A percentile compares a stretch with the other conserved stretches of the same genome.
These are phyloP conservation scores for Lasioglossum villosulum DNA, from an alignment of 2,888 invertebrate genomes.

Conservation along the genomic window DNA sequence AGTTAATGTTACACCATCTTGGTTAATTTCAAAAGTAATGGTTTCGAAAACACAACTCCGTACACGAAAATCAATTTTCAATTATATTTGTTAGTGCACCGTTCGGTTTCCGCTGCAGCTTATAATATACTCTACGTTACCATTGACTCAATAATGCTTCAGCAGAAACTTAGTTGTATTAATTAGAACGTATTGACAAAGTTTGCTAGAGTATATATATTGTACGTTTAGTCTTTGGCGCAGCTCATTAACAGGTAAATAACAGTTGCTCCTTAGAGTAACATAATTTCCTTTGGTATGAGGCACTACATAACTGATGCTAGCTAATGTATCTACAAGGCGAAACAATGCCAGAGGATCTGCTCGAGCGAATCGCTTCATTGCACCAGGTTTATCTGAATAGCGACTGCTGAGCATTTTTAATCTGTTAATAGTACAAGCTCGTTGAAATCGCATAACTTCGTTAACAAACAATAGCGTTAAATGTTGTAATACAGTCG, in stretches of 20 bases:
- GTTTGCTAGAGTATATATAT: neutral
- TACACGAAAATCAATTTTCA: neutral
- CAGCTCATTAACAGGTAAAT: neutral
- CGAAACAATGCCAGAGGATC: neutral
- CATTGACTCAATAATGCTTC: neutral
- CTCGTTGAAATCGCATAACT: neutral
- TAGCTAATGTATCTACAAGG: neutral
- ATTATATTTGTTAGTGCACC: neutral
- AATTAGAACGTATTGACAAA: neutral
- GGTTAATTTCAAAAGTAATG: neutral
- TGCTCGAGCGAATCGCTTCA: neutral
- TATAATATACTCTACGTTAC: neutral
- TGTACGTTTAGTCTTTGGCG: neutral
- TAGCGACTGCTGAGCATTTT: neutral
- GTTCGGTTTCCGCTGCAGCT: neutral
- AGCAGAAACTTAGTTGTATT: neutral
- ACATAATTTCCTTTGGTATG: neutral
- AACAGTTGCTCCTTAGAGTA: slow-evolving; percentile 3
- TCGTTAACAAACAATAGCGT: neutral
- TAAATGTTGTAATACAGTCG: neutral
- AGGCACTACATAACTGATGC: neutral
- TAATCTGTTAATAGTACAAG: neutral
- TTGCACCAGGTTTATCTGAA: neutral
- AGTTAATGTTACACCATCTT: neutral
- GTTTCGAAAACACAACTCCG: neutral